Base-by-base conservation (phyloP, 1,140 invertebrate species). In the Platorchestia sp. region DNA sequence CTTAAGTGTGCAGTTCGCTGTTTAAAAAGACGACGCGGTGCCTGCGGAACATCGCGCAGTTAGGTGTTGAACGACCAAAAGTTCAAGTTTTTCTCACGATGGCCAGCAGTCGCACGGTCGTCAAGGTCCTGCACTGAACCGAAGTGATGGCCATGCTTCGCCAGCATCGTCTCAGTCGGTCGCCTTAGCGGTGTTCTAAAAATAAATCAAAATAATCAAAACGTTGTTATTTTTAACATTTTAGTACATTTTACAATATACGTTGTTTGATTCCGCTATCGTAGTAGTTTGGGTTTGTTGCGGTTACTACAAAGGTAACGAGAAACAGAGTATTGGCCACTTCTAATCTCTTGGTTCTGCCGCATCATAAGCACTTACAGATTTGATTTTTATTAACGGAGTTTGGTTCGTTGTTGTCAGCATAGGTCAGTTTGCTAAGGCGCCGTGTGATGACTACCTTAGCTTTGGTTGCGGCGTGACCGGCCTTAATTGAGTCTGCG, bases 41-140 rank as follows among this genome's bases (percentile, higher is more conserved):
- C 27, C 27, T 36, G 59, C 14, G 59, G 59, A 75, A 36, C 59
- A 75, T 27, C 59, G 3, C 27, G 59, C 59, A 75, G 59, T 75
- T 75, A 75, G 59, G 14, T 75, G 27, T 27, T 75, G 14, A 10
- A 22, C 59, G 14, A 75, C 59, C 59, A 75, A 75, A 75, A 75
- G 59, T 75, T 75, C 59, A 75, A 75, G 59, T 75, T 75, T 75
- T 75, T 75, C 59, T 75, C 59, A 75, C 59, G 59, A 75, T 75
- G 59, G 59, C 59, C 59, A 36, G 59, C 59, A 75, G 59, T 75
- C 59, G 36, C 59, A 75, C 59, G 59, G 59, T 75, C 59, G 7
- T 75, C 59, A 75, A 75, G 59, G 59, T 27, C 59, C 27, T 75
- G 59, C 59, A 75, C 59, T 75, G 59, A 75, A 75, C 59, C 7